Base-by-base conservation (phyloP, 37 sponge, comb jelly and placozoan species). In the Lycopodina hypogea region DNA sequence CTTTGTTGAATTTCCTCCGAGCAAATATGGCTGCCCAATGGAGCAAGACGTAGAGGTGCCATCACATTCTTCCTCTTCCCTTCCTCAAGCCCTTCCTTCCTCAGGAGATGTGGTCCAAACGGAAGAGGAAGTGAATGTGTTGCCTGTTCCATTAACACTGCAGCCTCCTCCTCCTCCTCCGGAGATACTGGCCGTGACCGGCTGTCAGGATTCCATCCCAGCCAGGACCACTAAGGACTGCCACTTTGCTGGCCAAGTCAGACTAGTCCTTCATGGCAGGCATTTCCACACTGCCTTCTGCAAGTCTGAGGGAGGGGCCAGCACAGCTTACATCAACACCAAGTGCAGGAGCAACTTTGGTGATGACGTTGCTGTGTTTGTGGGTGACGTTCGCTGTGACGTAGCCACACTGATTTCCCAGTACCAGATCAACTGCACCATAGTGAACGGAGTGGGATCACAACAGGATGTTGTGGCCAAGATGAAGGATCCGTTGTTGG, bases 1-100 rank as follows among this genome's bases (percentile, higher is more conserved):
- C 57, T 82, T 68, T 33, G 76, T 88, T 4, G 89, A 88, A 41
- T 88, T 88, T 67, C 51, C 75, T 0, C 69, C 61, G 11, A 83
- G 76, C 53, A 34, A 74, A 41, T 68, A 73, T 68, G 83, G 83
- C 38, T 88, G 89, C 23, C 89, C 89, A 11, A 37, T 52, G 14
- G 23, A 24, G 42, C 14, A 17, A 17, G 66, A 65, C 30, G 61
- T 23, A 60, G 26, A 60, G 24, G 26, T n/a, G 24, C 6, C 24
- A 17, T 60, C 24, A 6, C 26, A n/a, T n/a, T n/a, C n/a, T n/a
- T 4, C 4, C 4, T 12, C 8, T 45, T 12, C 48, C 48, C 9
- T 45, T 12, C 48, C 48, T 4, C 48, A 45, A 9, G 4, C 8
- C 48, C 8, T 12, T 9, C 8, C 8, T 9, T 12, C 48, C 4